Evolutionary conservation across 2,113 vertebrate species (phyloP), one percentile per base, ranked within the genome.

Genomic region (Campylomormyrus numenius): DNA sequence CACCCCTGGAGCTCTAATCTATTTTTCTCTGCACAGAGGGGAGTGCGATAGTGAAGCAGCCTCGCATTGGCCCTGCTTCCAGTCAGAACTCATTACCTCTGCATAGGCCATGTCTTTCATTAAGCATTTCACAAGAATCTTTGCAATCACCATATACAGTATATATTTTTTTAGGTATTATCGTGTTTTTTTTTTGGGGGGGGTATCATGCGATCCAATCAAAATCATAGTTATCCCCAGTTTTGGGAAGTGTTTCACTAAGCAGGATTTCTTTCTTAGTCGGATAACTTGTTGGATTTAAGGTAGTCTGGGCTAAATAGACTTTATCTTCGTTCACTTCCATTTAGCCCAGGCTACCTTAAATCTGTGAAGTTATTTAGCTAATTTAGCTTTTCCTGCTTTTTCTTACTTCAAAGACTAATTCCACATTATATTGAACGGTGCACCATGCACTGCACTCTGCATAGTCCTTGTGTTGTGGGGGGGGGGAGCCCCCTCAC

Each of bases 1-100:
- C 89, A 90, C 85, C 58, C 85, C 70, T 21, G 45, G 70, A 87
- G 85, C 85, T 74, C 48, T 90, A 86, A 89, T 89, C 88, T 52
- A 56, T 83, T 62, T 90, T 90, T 39, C 77, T 39, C n/a, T 2
- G 27, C 27, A 31, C 11, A 15, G 27, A 27, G 62, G 24, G 62
- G 21, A 62, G 89, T 49, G 8, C 13, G 27, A 87, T 80, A 53
- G 85, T 49, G 46, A 88, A 77, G 31, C 77, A 70, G 48, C 85
- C 66, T 56, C 85, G 42, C 53, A 80, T 88, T 87, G 84, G 46
- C 46, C 31, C 17, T 24, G 42, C 49, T 70, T 74, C 24, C 84
- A 87, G 45, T 50, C 53, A 87, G 58, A 42, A 86, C 19, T 50
- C 56, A 56, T 50, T 27, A 27, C 84, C 46, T 90, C 83, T 21